Evolutionary conservation across 2,797 vertebrate species (phyloP).

Genomic region (Liasis olivaceus): DNA sequence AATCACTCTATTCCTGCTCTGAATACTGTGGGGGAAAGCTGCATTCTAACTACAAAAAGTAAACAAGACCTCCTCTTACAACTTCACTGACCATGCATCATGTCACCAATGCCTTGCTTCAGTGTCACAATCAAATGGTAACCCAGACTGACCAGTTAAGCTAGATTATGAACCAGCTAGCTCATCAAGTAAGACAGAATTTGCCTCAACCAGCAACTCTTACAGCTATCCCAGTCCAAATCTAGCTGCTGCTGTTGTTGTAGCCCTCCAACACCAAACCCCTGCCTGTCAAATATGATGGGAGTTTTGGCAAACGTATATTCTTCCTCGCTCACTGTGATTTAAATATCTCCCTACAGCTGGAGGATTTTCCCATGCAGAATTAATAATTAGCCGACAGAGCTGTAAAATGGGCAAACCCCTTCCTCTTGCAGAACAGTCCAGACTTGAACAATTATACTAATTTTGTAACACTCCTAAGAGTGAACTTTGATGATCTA

Average conservation of each 20-base stretch:
- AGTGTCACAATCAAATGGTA: not conserved
- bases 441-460: not conserved
- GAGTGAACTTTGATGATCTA: not conserved
- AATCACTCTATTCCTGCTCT: not conserved
- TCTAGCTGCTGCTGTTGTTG: not conserved
- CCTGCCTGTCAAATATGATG: not conserved
- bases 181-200: not conserved
- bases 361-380: not conserved
- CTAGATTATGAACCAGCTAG: not conserved
- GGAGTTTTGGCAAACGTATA: not conserved
- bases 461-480: not conserved
- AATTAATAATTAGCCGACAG: not conserved
- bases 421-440: not conserved
- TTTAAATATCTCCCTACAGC: not conserved
- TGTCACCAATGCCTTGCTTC: not conserved
- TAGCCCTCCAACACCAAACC: not conserved
- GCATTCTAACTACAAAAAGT: not conserved
- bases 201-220: not conserved
- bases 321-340: not conserved
- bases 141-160: not conserved
- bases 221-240: not conserved
- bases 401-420: not conserved
- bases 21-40: not conserved
- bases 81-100: not conserved
- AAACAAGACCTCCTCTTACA: not conserved